phyloP scores from a whole-genome alignment of 1,140 invertebrate species.

The Brevipalpus yothersi region DNA sequence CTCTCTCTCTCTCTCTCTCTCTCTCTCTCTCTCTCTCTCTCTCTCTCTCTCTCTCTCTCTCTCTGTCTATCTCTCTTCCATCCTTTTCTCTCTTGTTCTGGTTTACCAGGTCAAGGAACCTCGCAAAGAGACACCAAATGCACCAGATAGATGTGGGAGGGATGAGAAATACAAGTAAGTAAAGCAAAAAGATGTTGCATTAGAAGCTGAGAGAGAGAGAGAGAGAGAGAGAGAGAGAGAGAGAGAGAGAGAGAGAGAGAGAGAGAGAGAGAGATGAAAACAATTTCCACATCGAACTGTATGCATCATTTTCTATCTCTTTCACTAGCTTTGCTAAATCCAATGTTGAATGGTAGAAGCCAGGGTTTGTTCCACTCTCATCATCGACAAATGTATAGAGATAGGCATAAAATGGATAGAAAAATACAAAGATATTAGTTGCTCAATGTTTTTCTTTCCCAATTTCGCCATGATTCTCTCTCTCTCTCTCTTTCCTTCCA shows the following conservation, averaged over 20 bases:
- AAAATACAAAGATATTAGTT: background rate
- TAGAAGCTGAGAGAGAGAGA: background rate
- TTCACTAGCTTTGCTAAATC: background rate
- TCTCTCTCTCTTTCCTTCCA: background rate
- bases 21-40: too few species aligned
- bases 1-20: too few species aligned
- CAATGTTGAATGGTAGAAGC: too few species aligned
- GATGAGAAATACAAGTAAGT: background rate
- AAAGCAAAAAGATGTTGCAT: background rate
- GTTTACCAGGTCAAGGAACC: background rate
- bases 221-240: background rate
- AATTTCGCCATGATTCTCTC: background rate
- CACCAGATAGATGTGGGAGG: background rate
- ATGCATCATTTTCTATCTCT: background rate
- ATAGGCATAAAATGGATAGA: background rate
- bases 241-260: background rate
- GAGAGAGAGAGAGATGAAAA: background rate
- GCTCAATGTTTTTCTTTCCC: background rate
- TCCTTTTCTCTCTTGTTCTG: too few species aligned
- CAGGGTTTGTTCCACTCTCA: too few species aligned
- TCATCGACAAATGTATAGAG: background rate
- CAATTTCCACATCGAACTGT: too few species aligned
- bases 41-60: too few species aligned
- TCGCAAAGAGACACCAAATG: background rate
- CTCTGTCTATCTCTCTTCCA: too few species aligned